These are phyloP conservation scores for Tyrannus savana DNA, from an alignment of 2,113 vertebrate species.

Conservation along the genomic window DNA sequence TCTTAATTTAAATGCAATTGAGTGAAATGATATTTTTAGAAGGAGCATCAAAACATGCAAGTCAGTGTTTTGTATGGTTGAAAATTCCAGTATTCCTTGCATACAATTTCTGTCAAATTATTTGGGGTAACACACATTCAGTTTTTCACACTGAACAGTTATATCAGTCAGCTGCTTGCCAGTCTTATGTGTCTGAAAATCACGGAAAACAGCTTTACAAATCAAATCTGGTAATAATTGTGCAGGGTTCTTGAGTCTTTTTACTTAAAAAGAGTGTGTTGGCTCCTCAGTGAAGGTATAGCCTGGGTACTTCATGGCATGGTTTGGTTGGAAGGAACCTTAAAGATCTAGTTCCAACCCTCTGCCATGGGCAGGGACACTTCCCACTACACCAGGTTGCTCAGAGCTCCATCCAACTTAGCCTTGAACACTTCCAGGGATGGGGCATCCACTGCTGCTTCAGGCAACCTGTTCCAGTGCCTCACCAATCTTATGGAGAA, in stretches of 20 bases:
- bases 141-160: neutral
- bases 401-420: neutral
- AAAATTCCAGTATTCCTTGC: neutral
- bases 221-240: neutral
- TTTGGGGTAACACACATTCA: neutral
- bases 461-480: neutral
- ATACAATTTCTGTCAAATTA: neutral
- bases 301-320: neutral
- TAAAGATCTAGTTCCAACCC: neutral
- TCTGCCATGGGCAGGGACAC: neutral
- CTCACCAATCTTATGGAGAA: neutral
- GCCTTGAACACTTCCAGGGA: neutral
- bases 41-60: neutral
- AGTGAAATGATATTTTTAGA: neutral
- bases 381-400: neutral
- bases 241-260: neutral
- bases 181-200: neutral
- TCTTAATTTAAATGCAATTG: neutral
- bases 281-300: neutral
- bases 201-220: neutral
- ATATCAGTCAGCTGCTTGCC: neutral
- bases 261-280: neutral
- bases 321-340: neutral
- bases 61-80: neutral
- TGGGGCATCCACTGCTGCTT: neutral